phyloP scores from a whole-genome alignment of 2,888 invertebrate species.

The Nudaria mundana region DNA sequence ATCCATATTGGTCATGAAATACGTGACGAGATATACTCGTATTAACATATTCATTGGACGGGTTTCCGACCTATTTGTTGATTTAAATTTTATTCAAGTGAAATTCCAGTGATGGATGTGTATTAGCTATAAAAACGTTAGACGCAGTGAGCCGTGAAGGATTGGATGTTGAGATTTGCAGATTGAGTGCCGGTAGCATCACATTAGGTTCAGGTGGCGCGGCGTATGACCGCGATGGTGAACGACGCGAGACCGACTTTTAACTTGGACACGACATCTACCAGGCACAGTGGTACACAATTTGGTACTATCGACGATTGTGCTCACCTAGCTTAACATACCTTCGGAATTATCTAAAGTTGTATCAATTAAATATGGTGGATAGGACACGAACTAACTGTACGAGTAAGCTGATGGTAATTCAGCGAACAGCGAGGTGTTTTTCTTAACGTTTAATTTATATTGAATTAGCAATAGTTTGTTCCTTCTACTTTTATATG shows the following conservation, averaged over 20 bases:
- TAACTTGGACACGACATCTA: conserved; percentile 20
- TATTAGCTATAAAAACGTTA: conserved; percentile 40
- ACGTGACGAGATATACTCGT: conserved; percentile 26
- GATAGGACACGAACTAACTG: no score
- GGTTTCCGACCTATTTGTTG: conserved; percentile 32
- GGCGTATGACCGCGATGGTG: conserved; percentile 59
- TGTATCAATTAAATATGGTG: no score
- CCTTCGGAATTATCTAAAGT: no score
- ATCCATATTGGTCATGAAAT: conserved; percentile 12
- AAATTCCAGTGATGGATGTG: conserved; percentile 31
- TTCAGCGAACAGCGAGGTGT: no score
- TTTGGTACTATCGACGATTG: no score
- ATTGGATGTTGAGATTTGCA: conserved; percentile 35
- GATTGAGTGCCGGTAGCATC: conserved; percentile 9
- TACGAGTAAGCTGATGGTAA: no score
- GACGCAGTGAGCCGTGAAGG: conserved; percentile 55
- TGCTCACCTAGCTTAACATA: no score
- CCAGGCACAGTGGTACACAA: no score
- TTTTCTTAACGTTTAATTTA: no score
- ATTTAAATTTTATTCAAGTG: conserved; percentile 41
- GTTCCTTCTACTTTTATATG: no score
- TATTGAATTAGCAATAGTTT: no score
- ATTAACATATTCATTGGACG: conserved; percentile 42
- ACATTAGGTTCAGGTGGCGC: conserved; percentile 16
- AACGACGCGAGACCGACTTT: conserved; percentile 55